phyloP scores from a whole-genome alignment of 2,888 invertebrate genomes.

The Diplolepis rosae region DNA sequence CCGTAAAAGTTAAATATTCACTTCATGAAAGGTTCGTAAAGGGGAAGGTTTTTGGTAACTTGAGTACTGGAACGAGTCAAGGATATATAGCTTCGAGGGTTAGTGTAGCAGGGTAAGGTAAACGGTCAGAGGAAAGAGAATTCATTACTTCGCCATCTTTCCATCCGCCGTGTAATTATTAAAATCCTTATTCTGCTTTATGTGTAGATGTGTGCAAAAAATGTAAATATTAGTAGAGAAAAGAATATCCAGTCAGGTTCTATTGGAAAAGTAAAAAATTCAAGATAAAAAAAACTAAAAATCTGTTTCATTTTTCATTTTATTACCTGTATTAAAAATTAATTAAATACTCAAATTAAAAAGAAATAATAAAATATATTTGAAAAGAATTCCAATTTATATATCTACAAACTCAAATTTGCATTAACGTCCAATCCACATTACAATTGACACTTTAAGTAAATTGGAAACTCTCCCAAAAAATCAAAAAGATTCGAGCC shows the following conservation, averaged over 20 bases:
- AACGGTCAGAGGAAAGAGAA: slow-evolving; percentile 37
- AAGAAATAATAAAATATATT: too few relatives aligned
- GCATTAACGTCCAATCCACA: too few relatives aligned
- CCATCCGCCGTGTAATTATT: slow-evolving; percentile 26
- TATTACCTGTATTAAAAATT: too few relatives aligned
- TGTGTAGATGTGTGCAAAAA: slow-evolving; percentile 2
- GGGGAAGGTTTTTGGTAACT: slow-evolving; percentile 54
- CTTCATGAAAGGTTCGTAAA: slow-evolving; percentile 62
- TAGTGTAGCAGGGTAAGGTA: slow-evolving; percentile 34
- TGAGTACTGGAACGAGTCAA: slow-evolving; percentile 39
- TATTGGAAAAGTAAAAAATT: not conserved
- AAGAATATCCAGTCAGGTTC: not conserved
- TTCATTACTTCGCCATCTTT: slow-evolving; percentile 45
- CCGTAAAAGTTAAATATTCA: slow-evolving; percentile 66
- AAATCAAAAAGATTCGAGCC: too few relatives aligned
- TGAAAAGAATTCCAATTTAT: too few relatives aligned
- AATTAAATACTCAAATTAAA: too few relatives aligned
- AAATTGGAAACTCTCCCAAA: too few relatives aligned
- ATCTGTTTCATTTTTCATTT: too few relatives aligned
- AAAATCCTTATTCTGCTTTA: slow-evolving; percentile 22
- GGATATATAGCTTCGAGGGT: slow-evolving; percentile 41
- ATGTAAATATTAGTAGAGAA: slow-evolving; percentile 9
- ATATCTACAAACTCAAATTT: too few relatives aligned
- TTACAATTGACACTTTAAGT: too few relatives aligned
- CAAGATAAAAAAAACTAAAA: too few relatives aligned